Base-by-base conservation (phyloP, 64 coral and sea anemone species). In the Montipora capricornis region DNA sequence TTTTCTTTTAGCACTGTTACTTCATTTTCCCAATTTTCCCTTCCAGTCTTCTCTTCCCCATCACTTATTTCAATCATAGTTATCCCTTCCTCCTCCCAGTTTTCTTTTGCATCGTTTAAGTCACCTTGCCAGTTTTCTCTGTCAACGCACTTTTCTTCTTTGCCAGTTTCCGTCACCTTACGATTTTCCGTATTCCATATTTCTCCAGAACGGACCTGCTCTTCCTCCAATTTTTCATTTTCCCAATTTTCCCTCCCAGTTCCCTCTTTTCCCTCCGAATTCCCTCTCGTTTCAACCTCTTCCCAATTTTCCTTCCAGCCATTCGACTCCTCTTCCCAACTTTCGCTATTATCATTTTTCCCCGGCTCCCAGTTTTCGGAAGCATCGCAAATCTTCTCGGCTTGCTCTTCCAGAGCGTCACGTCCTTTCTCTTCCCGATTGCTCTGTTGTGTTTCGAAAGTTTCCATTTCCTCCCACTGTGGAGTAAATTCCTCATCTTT, bases 381-480 rank as follows among this genome's bases (percentile, higher is more conserved):
- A 11, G 8, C 74, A 15, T 76, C 11, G 13, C 74, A 5, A 16
- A 6, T 70, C 20, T 5, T 47, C 5, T 24, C 68, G 5, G 20
- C 19, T 76, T 76, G 20, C 13, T 47, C 47, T 76, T 59, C 79
- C 51, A 24, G n/a, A 5, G 17, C 5, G 8, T 11, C 11, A 29
- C 4, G 22, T 68, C 68, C 81, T 13, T 84, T 19, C 64, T 66
- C 5, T 82, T 37, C 57, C 62, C 62, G 15, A 17, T 24, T 84
- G 0, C 20, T 47, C 26, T 48, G 4, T 16, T 19, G 13, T 4
- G 44, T 5, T 47, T 71, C 66, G n/a, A 86, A 71, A 71, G 64
- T n/a, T 17, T 86, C 82, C 17, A 71, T 86, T 73, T 86, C 82
- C 14, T 86, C 45, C 82, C 82, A 86, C 15, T 48, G 66, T 14